A percentile compares a stretch with the other conserved stretches of the same genome.
Evolutionary conservation across 2,113 vertebrate genomes (phyloP).

Genomic region (Leuciscus idus): DNA sequence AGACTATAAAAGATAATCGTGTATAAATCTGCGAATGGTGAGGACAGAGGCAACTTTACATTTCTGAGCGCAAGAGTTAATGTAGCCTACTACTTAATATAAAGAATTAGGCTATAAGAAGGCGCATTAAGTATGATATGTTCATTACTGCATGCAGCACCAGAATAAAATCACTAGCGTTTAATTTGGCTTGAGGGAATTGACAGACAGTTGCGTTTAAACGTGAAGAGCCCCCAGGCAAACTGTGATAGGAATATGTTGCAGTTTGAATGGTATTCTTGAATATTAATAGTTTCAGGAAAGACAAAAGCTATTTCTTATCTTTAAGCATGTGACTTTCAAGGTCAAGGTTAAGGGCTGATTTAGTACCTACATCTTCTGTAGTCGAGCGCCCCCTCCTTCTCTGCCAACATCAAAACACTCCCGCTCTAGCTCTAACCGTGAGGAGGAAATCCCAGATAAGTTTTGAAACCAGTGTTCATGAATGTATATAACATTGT

Average conservation of each 20-base stretch:
- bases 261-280: neutral
- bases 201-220: neutral
- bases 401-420: slow-evolving; percentile 35
- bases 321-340: slow-evolving; percentile 55
- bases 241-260: neutral
- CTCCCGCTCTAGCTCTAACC: neutral
- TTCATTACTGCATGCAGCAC: neutral
- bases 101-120: neutral
- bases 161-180: slow-evolving; percentile 6
- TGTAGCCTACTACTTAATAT: no score
- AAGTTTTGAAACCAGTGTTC: neutral
- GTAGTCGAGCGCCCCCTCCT: neutral
- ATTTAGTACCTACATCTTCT: slow-evolving; percentile 33
- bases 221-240: neutral
- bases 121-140: neutral
- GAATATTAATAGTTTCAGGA: slow-evolving; percentile 13
- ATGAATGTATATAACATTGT: slow-evolving; percentile 12
- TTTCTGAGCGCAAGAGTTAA: slow-evolving; percentile 8
- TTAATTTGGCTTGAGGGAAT: neutral
- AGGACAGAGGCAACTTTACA: slow-evolving; percentile 29
- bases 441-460: slow-evolving; percentile 31
- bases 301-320: slow-evolving; percentile 51
- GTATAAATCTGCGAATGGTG: slow-evolving; percentile 50
- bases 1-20: slow-evolving; percentile 54
- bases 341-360: slow-evolving; percentile 71